These are phyloP conservation scores for Triplophysa siluroides DNA, from an alignment of 2,113 vertebrate genomes.

Conservation along the genomic window DNA sequence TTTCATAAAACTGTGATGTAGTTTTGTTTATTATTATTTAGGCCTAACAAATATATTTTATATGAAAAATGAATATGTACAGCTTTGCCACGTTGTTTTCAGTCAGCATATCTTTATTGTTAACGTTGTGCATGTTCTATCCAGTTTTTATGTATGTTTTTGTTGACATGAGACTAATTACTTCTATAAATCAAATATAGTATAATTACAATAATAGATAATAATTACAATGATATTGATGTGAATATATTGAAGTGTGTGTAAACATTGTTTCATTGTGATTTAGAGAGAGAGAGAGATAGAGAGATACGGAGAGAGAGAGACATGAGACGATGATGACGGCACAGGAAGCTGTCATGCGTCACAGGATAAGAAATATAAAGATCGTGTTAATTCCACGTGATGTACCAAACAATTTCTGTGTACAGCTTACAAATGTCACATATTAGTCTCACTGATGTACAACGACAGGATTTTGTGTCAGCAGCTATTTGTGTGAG, in stretches of 20 bases:
- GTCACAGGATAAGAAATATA: conserved; percentile 9
- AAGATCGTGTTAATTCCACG: neutral
- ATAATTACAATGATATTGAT: no score
- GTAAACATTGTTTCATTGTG: neutral
- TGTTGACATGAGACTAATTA: no score
- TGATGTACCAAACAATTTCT: neutral
- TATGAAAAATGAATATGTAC: no score
- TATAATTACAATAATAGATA: no score
- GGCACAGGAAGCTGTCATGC: conserved; percentile 29
- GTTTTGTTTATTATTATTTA: no score
- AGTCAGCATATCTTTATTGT: no score
- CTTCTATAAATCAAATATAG: no score
- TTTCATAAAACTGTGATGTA: no score
- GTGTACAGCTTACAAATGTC: neutral
- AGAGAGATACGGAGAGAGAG: neutral
- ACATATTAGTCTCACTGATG: neutral
- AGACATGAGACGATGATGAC: neutral
- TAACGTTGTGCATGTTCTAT: no score
- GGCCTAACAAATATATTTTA: no score
- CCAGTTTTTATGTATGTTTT: no score
- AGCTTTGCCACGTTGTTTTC: no score
- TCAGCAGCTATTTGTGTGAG: neutral
- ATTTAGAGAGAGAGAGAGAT: neutral
- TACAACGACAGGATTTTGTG: neutral
- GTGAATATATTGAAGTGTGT: neutral